Evolutionary conservation across 2,113 vertebrate species (phyloP).

Genomic region (Elaphurus davidianus): DNA sequence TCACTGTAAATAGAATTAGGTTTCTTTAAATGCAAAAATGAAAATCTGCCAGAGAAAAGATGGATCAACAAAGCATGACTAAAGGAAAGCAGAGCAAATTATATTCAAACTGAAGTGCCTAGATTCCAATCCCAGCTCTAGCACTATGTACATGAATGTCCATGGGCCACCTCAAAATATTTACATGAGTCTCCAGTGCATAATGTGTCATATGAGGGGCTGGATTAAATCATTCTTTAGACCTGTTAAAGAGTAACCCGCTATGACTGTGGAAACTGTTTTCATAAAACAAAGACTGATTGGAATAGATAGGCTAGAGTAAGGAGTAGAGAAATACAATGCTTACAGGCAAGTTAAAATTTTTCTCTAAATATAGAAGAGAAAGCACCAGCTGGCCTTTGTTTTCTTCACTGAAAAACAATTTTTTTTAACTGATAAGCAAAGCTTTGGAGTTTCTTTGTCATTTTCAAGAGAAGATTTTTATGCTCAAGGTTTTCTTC

Average conservation of each 20-base stretch:
- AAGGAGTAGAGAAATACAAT: background rate
- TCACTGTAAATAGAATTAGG: background rate
- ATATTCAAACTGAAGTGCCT: background rate
- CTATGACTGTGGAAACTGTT: background rate
- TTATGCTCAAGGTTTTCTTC: constrained; percentile 42
- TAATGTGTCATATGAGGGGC: background rate
- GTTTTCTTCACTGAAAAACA: background rate
- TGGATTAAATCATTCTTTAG: background rate
- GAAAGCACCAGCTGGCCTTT: background rate
- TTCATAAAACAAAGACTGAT: background rate
- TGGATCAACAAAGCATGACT: background rate
- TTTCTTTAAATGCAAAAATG: background rate
- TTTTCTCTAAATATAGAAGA: background rate
- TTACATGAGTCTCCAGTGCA: background rate
- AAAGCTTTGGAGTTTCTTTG: background rate
- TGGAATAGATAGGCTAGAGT: background rate
- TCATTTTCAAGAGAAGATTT: constrained; percentile 4
- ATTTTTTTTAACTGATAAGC: background rate
- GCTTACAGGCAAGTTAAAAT: background rate
- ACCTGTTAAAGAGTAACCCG: background rate
- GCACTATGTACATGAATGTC: rapidly evolving
- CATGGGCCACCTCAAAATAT: background rate
- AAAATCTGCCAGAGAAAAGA: background rate
- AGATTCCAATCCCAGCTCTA: background rate
- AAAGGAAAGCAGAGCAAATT: background rate